These are phyloP conservation scores for Coboldia fuscipes DNA, from an alignment of 1,140 invertebrate species.

Conservation along the genomic window DNA sequence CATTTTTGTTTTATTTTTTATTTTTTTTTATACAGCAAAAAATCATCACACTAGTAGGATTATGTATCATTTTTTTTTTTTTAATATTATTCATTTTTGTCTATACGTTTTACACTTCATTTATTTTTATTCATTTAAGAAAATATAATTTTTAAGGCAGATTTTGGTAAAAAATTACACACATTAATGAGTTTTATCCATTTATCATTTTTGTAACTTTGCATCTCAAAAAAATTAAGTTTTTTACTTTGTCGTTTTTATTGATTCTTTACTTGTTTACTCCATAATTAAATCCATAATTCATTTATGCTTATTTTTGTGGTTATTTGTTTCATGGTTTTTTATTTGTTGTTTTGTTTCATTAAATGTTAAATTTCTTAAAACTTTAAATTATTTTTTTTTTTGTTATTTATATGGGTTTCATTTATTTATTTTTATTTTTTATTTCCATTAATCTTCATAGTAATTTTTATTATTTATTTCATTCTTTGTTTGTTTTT, in stretches of 20 bases:
- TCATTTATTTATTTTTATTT: slow-evolving; percentile 8
- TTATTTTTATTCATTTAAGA: slow-evolving; percentile 20
- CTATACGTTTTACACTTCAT: slow-evolving; percentile 2
- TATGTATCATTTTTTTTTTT: slow-evolving; percentile 6
- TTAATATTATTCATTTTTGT: slow-evolving; percentile 5
- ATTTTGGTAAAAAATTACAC: slow-evolving; percentile 37
- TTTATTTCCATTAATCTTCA: slow-evolving; percentile 1
- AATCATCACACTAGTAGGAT: slow-evolving; percentile 16
- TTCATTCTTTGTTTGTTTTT: slow-evolving; percentile 13
- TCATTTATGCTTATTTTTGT: slow-evolving; percentile 1
- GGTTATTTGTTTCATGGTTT: slow-evolving; percentile 10
- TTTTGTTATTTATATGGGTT: too few species aligned
- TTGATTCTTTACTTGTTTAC: slow-evolving; percentile 1
- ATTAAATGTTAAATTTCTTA: slow-evolving; percentile 27
- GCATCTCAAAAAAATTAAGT: neutral
- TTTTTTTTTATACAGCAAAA: slow-evolving; percentile 13
- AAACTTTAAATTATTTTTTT: too few species aligned
- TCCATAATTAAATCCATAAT: slow-evolving; percentile 7
- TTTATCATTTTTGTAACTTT: slow-evolving; percentile 14
- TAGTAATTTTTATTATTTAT: slow-evolving; percentile 7
- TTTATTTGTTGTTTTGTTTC: slow-evolving; percentile 12
- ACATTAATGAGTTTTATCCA: slow-evolving; percentile 29
- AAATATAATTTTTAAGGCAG: slow-evolving; percentile 45
- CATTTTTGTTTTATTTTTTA: too few species aligned
- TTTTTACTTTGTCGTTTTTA: neutral